A percentile compares a stretch with the other conserved stretches of the same genome.
Conservation (phyloP, 2,888 invertebrate genomes). For the Drosophila kanekoi region DNA sequence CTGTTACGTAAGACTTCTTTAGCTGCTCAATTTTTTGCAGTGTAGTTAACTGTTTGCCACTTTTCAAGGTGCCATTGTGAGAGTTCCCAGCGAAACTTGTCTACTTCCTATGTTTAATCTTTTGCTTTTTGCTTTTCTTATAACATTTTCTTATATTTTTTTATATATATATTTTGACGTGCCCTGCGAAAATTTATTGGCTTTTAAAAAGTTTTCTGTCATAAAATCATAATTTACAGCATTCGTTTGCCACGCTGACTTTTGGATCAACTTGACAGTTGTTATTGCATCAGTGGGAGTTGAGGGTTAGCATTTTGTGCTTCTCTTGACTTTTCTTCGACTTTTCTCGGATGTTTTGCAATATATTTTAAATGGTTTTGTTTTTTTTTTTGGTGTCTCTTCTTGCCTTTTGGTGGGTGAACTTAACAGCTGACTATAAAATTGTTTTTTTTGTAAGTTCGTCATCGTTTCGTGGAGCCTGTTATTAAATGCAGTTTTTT, state of each 20-base stretch:
- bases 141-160: neutral
- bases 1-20: too few relatives aligned
- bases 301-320: constrained; percentile 17
- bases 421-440: constrained; percentile 43
- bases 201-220: constrained; percentile 74
- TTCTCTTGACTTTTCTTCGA: neutral
- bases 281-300: constrained; percentile 51
- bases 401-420: constrained; percentile 31
- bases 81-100: constrained; percentile 28
- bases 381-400: constrained; percentile 20
- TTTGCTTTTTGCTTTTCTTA: constrained; percentile 30
- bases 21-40: constrained; percentile 20
- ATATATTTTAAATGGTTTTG: constrained; percentile 31
- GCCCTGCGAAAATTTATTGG: constrained; percentile 66
- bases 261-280: constrained; percentile 68
- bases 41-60: constrained; percentile 39
- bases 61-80: constrained; percentile 41
- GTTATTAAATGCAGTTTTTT: constrained; percentile 72
- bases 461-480: constrained; percentile 38
- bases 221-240: constrained; percentile 79
- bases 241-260: constrained; percentile 60
- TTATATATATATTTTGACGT: constrained; percentile 30
- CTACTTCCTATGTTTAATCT: constrained; percentile 42
- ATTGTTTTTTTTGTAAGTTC: constrained; percentile 17
- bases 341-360: constrained; percentile 21